Evolutionary conservation across 2,113 vertebrate species (phyloP), one percentile per base, ranked within the genome.

Genomic region (Planiliza haematocheilus): DNA sequence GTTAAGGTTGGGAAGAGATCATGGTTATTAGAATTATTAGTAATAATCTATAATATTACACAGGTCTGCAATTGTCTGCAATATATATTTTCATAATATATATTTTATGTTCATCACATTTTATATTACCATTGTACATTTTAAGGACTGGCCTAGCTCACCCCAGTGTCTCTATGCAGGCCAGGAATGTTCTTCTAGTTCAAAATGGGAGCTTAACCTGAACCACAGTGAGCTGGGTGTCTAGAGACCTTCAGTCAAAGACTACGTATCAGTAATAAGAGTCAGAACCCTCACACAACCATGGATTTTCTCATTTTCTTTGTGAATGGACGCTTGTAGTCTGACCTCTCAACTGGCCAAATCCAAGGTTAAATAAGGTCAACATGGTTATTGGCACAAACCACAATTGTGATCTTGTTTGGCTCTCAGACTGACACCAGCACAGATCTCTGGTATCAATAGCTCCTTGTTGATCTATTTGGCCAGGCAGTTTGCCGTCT

Each of bases 321-420:
- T 84, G 77, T 89, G 68, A 91, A 88, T 88, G 87, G 72, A 77
- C 80, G 77, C 70, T 89, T 91, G 86, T 89, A 78, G 85, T 86
- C 85, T 69, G 74, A 66, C 63, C 56, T 77, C 59, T 77, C 51
- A 45, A 59, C 76, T 52, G 73, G 77, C 88, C 88, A 81, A 86
- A 89, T 86, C 72, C 79, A 85, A 87, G 85, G 88, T 89, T 87
- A 87, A 90, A 82, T 81, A 83, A 88, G 86, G 87, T 92, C 88
- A 90, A 84, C 82, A 82, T 74, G 83, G 77, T 85, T 87, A 89
- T 60, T 76, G 74, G 83, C 88, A 89, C 86, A 90, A 89, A 85
- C 88, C 78, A 86, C 87, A 86, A 86, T 91, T 91, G 87, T 80
- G 74, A 91, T 91, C 55, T 67, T 91, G 85, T 91, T 79, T 84